Conservation (phyloP, 2,113 vertebrate genomes). For the Dolichotis patagonum region DNA sequence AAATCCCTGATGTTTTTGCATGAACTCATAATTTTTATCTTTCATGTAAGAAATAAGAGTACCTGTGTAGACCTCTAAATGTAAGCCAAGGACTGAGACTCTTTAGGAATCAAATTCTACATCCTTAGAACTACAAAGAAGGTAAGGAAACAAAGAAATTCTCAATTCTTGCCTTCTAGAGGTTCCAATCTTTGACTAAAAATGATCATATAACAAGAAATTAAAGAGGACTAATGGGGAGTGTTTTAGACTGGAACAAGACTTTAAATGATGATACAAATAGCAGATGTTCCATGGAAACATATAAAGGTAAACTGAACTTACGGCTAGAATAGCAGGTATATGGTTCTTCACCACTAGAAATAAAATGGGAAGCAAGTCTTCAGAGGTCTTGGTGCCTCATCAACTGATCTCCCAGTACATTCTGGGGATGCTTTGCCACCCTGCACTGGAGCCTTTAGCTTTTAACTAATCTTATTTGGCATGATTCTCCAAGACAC, state of each 20-base stretch:
- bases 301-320: not conserved
- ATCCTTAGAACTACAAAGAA: not conserved
- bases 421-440: slow-evolving; percentile 4
- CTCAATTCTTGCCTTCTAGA: not conserved
- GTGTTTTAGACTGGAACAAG: slow-evolving; percentile 6
- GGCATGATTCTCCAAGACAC: slow-evolving; percentile 67
- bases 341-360: not conserved
- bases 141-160: not conserved
- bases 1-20: not conserved
- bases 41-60: not conserved
- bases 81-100: not conserved
- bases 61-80: not conserved
- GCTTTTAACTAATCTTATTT: slow-evolving; percentile 73
- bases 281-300: not conserved
- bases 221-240: not conserved
- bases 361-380: not conserved
- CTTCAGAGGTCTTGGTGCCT: not conserved
- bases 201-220: slow-evolving; percentile 24
- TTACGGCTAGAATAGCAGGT: not conserved
- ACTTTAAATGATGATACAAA: not conserved
- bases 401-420: not conserved
- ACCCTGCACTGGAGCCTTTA: slow-evolving; percentile 25
- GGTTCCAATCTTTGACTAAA: not conserved
- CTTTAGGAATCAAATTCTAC: not conserved
- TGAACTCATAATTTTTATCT: slow-evolving; percentile 26